Conservation (phyloP, 1,140 invertebrate genomes). For the Leptinotarsa defecta region DNA sequence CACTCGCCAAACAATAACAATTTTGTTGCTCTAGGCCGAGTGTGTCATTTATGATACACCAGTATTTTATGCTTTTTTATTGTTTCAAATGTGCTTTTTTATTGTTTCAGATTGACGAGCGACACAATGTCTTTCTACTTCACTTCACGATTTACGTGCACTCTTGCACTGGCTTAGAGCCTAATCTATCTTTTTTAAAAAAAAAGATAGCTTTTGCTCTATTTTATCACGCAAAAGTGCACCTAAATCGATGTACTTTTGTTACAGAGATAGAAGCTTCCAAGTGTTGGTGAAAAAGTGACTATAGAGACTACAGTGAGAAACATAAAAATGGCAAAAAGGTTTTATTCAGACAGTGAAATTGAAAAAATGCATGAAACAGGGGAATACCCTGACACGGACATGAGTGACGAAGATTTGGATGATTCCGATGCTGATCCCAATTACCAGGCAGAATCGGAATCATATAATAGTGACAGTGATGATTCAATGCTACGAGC, state of each 20-base stretch:
- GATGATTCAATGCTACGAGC: conserved; percentile 18
- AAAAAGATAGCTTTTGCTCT: conserved; percentile 15
- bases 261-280: background rate
- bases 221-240: conserved; percentile 9
- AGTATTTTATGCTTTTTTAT: conserved; percentile 9
- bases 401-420: conserved; percentile 26
- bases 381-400: conserved; percentile 23
- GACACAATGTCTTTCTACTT: background rate
- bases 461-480: conserved; percentile 14
- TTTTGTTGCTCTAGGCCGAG: conserved; percentile 17
- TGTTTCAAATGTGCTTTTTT: background rate
- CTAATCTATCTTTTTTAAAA: too few relatives aligned
- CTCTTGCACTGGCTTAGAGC: background rate
- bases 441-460: conserved; percentile 20
- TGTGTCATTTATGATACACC: conserved; percentile 21
- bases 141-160: background rate
- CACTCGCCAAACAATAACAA: conserved; percentile 17
- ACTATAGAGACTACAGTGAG: conserved; percentile 12
- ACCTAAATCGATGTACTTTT: conserved; percentile 1
- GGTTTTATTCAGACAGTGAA: conserved; percentile 8
- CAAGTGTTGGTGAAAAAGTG: conserved; percentile 9
- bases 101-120: conserved; percentile 19
- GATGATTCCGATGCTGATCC: conserved; percentile 13
- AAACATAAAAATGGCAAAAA: conserved; percentile 7
- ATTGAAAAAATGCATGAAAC: conserved; percentile 22